Conservation (phyloP, 2,888 invertebrate genomes). For the Polyommatus iphigenia region DNA sequence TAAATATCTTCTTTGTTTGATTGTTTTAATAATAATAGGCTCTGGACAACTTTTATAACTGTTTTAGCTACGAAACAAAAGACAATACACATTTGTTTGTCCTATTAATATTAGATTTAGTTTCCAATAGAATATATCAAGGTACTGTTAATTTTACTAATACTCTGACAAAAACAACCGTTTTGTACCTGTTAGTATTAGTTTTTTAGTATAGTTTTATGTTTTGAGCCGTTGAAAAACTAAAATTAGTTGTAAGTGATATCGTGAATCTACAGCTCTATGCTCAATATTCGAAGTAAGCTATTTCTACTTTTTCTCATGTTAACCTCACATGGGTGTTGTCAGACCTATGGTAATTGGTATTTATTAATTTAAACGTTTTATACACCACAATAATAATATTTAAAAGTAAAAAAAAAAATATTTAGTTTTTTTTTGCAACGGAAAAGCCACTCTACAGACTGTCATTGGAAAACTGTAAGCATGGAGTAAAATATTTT, state of each 20-base stretch:
- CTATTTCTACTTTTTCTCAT: no score
- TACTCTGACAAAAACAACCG: constrained; percentile 55
- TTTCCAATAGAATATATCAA: neutral
- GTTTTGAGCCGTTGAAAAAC: constrained; percentile 13
- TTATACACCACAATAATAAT: no score
- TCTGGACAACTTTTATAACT: neutral
- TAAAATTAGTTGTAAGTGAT: neutral
- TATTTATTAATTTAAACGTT: no score
- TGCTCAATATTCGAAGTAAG: neutral
- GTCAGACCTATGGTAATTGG: no score
- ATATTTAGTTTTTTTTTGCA: no score
- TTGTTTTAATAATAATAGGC: neutral
- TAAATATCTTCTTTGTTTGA: neutral
- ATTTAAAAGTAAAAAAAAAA: no score
- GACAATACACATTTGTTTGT: neutral
- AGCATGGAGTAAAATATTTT: no score
- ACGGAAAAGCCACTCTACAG: no score
- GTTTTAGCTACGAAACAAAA: neutral
- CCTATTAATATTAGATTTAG: neutral
- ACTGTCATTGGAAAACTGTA: no score
- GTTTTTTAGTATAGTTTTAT: constrained; percentile 20
- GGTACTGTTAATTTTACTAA: constrained; percentile 13
- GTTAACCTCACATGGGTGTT: no score
- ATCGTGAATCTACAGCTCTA: neutral
- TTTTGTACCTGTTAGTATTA: constrained; percentile 63